These are phyloP conservation scores for Drosophila pectinifera DNA, from an alignment of 1,140 invertebrate species.

Conservation along the genomic window DNA sequence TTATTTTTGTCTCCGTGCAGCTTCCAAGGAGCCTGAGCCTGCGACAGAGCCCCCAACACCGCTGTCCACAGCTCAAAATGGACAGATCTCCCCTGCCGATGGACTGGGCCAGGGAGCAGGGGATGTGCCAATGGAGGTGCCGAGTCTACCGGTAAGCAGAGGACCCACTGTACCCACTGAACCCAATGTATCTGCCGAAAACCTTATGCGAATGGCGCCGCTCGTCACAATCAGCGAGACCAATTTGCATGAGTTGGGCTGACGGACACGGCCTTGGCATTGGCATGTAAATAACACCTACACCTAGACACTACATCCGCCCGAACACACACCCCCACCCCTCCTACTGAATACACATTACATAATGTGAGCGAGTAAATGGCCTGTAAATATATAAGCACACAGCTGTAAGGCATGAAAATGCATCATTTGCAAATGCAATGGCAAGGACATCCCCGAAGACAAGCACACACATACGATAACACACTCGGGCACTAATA, in stretches of 20 bases:
- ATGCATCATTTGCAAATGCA: slow-evolving; percentile 34
- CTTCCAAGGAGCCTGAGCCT: slow-evolving; percentile 19
- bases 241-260: slow-evolving; percentile 70
- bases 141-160: slow-evolving; percentile 74
- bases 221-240: slow-evolving; percentile 77
- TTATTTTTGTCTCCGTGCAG: slow-evolving; percentile 10
- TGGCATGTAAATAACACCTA: slow-evolving; percentile 43
- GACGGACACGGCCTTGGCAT: slow-evolving; percentile 27
- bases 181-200: slow-evolving; percentile 23
- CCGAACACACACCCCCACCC: slow-evolving; percentile 17
- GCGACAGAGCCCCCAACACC: slow-evolving; percentile 14
- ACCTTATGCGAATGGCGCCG: slow-evolving; percentile 71
- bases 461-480: slow-evolving; percentile 23
- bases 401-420: slow-evolving; percentile 42
- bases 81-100: slow-evolving; percentile 26
- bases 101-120: slow-evolving; percentile 3
- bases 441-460: slow-evolving; percentile 43
- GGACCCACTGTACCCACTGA: slow-evolving; percentile 28
- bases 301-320: slow-evolving; percentile 2
- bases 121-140: slow-evolving; percentile 17
- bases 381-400: slow-evolving; percentile 31
- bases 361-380: slow-evolving; percentile 45
- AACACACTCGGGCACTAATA: slow-evolving; percentile 7
- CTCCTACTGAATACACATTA: slow-evolving; percentile 25
- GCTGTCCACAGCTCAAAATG: slow-evolving; percentile 28